These are phyloP conservation scores for Danio aesculapii DNA, from an alignment of 2,797 vertebrate genomes.

Conservation along the genomic window DNA sequence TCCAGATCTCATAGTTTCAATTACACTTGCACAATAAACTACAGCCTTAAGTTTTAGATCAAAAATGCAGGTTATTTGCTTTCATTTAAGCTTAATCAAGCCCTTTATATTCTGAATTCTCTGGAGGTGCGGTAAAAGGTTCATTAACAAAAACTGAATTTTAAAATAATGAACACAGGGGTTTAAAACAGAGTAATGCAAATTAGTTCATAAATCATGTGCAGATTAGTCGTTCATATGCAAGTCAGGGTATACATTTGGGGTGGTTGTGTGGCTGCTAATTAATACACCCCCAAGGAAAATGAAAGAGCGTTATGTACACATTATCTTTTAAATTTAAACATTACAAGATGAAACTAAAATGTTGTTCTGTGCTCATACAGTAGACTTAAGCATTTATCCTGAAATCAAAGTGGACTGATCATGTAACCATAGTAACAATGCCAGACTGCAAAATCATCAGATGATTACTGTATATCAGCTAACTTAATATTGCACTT, in stretches of 20 bases:
- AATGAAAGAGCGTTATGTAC: not conserved
- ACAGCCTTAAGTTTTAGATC: not conserved
- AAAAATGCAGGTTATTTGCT: conserved; percentile 24
- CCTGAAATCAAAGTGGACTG: not conserved
- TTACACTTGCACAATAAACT: not conserved
- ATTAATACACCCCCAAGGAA: not conserved
- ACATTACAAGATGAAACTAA: not conserved
- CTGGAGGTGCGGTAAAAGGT: not conserved
- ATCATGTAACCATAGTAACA: conserved; percentile 32
- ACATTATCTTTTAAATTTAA: not conserved
- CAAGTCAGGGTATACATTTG: not conserved
- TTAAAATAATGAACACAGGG: conserved; percentile 29
- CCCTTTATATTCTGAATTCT: conserved; percentile 4
- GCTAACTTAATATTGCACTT: not conserved
- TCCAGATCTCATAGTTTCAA: not conserved
- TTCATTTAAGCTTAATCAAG: conserved; percentile 19
- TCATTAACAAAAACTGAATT: conserved; percentile 39
- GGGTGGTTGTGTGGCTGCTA: not conserved
- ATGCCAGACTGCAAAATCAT: conserved; percentile 3
- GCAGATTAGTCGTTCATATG: conserved; percentile 12
- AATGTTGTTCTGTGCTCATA: not conserved
- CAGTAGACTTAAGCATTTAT: not conserved
- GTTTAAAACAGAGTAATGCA: conserved; percentile 31
- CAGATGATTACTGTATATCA: not conserved
- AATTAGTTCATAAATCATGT: conserved; percentile 22